Evolutionary conservation across 1,140 invertebrate species (phyloP), one percentile per base, ranked within the genome.

Genomic region (Macrobrachium nipponense): DNA sequence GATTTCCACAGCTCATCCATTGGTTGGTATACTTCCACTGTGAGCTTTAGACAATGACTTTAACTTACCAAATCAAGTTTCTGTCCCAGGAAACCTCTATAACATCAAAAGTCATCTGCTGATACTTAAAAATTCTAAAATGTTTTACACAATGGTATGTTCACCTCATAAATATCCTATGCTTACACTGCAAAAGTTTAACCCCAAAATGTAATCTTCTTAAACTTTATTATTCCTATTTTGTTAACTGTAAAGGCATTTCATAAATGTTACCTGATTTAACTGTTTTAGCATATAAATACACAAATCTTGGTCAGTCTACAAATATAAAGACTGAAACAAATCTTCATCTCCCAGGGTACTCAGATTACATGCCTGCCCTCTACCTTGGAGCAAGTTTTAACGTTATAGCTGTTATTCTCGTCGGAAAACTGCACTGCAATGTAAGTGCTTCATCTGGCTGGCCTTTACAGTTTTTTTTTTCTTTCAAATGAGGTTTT

Each of bases 21-120:
- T 27, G 95, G 95, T 91, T 94, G 95, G 91, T 92, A 95, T 18
- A 12, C 27, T 27, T 80, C 0, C 8, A 27, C 66, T 17, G 15
- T 70, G 1, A 15, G 12, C 27, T 36, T 36, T 36, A 36, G 27
- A 36, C 27, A 36, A 1, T 36, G 27, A 36, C 27, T 36, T 36
- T 36, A 36, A 36, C 27, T 36, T 36, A 36, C 27, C 4, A 36
- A 36, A 36, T 36, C 4, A 36, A 2, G 27, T 36, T 36, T 36
- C 27, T 4, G 4, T 4, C 27, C 27, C 27, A 36, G 27, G 4
- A 36, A 36, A 2, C 1, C 27, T 36, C 27, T 4, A 36, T 36
- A 36, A 36, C 27, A 36, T 36, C 4, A 36, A 36, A 36, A 36
- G 27, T 36, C 27, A 36, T 36, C 27, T 36, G 27, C 4, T 4